Evolutionary conservation across 2,797 vertebrate genomes (phyloP).

Genomic region (Myotis pilosus): DNA sequence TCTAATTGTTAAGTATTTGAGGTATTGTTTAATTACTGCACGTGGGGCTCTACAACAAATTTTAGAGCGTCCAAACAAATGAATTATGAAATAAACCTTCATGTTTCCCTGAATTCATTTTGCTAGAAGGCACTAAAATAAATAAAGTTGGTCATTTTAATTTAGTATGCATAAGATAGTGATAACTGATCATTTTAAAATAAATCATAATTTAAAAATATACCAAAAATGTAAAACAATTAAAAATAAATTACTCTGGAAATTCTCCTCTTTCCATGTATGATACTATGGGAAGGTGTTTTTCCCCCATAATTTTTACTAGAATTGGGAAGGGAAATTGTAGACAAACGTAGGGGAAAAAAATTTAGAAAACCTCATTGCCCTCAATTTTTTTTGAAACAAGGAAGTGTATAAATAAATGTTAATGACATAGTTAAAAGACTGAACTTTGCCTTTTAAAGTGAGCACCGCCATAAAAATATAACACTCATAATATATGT

Average conservation of each 20-base stretch:
- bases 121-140: slow-evolving; percentile 9
- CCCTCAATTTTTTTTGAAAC: neutral
- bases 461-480: slow-evolving; percentile 10
- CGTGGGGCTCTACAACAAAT: neutral
- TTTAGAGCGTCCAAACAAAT: neutral
- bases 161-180: neutral
- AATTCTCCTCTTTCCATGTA: neutral
- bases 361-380: neutral
- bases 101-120: slow-evolving; percentile 39
- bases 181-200: neutral
- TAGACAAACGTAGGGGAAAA: neutral
- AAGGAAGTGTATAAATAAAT: neutral
- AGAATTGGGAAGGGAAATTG: slow-evolving; percentile 29
- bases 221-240: neutral
- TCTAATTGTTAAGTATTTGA: slow-evolving; percentile 19
- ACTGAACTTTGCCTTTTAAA: slow-evolving; percentile 40
- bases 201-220: neutral
- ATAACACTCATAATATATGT: slow-evolving; percentile 12
- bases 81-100: neutral
- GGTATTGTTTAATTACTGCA: neutral
- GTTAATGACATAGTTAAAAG: slow-evolving; percentile 17
- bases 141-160: slow-evolving; percentile 12
- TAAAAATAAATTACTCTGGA: neutral
- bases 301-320: neutral
- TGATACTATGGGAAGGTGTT: neutral